These are phyloP conservation scores for Pseudochromis fuscus DNA, from an alignment of 2,797 vertebrate genomes.

Conservation along the genomic window DNA sequence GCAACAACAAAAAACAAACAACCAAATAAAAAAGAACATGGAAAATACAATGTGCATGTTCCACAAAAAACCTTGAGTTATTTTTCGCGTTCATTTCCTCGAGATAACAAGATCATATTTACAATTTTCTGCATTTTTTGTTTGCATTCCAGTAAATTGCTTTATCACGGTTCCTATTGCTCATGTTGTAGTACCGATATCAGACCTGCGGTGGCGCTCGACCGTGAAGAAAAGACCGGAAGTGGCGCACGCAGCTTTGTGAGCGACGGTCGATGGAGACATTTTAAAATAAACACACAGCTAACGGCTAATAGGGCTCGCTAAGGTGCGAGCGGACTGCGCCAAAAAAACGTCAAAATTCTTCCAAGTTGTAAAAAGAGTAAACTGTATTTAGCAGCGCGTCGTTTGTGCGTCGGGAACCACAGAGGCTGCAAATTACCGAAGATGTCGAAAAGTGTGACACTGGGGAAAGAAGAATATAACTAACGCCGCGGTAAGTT, in stretches of 20 bases:
- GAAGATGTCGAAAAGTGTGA: constrained; percentile 78
- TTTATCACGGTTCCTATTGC: too few species aligned
- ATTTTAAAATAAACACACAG: constrained; percentile 86
- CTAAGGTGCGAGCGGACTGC: constrained; percentile 65
- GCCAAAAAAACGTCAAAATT: constrained; percentile 51
- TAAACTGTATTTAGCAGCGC: constrained; percentile 13
- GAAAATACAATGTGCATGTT: too few species aligned
- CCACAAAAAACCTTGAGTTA: too few species aligned
- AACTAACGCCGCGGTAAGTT: constrained; percentile 83
- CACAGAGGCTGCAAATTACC: constrained; percentile 33
- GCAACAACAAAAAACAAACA: too few species aligned
- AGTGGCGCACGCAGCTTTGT: constrained; percentile 77
- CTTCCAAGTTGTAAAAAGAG: constrained; percentile 26
- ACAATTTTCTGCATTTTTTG: too few species aligned
- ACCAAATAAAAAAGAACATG: too few species aligned
- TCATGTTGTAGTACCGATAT: background rate
- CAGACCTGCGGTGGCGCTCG: constrained; percentile 9
- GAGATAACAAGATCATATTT: too few species aligned
- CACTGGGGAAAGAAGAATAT: constrained; percentile 68
- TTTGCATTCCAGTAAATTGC: too few species aligned
- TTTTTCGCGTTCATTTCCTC: too few species aligned
- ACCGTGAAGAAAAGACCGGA: constrained; percentile 60
- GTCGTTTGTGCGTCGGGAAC: constrained; percentile 27
- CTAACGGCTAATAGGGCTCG: constrained; percentile 70
- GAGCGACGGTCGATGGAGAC: constrained; percentile 83